phyloP scores from a whole-genome alignment of 2,797 vertebrate genomes.

The Acanthopagrus latus region DNA sequence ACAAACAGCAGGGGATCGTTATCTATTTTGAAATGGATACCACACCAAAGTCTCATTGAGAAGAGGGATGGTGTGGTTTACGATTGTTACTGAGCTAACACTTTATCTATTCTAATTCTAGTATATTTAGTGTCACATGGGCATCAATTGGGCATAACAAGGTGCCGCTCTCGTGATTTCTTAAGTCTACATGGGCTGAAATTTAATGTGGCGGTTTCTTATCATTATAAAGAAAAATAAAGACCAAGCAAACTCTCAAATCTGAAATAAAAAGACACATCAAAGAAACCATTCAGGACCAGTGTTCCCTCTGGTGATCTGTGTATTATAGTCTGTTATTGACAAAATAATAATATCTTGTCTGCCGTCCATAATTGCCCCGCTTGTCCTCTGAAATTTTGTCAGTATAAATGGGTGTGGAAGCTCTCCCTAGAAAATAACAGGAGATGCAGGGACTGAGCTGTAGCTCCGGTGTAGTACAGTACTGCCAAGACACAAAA shows the following conservation, averaged over 20 bases:
- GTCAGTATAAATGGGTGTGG: neutral
- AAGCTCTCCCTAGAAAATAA: conserved; percentile 10
- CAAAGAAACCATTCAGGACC: conserved; percentile 13
- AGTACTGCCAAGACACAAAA: neutral
- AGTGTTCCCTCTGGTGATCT: neutral
- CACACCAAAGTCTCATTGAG: conserved; percentile 75
- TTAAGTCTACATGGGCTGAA: conserved; percentile 8
- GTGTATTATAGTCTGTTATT: conserved; percentile 33
- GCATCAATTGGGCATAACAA: conserved; percentile 71
- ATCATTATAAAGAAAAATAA: conserved; percentile 23
- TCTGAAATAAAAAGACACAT: conserved; percentile 15
- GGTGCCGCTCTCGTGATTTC: conserved; percentile 38
- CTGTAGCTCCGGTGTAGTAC: neutral
- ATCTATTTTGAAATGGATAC: conserved; percentile 74
- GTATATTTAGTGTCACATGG: conserved; percentile 65
- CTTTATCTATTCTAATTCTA: conserved; percentile 63
- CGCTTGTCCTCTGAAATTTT: conserved; percentile 5
- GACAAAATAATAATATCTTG: conserved; percentile 33
- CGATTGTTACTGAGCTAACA: conserved; percentile 59
- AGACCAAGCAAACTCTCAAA: conserved; percentile 21
- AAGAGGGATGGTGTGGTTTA: conserved; percentile 71
- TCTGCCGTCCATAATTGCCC: conserved; percentile 13
- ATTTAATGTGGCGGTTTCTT: conserved; percentile 34
- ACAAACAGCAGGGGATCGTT: conserved; percentile 85
- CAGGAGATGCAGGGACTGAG: neutral